Evolutionary conservation across 2,888 invertebrate species (phyloP), one percentile per base, ranked within the genome.

Genomic region (Acrocera orbiculus): DNA sequence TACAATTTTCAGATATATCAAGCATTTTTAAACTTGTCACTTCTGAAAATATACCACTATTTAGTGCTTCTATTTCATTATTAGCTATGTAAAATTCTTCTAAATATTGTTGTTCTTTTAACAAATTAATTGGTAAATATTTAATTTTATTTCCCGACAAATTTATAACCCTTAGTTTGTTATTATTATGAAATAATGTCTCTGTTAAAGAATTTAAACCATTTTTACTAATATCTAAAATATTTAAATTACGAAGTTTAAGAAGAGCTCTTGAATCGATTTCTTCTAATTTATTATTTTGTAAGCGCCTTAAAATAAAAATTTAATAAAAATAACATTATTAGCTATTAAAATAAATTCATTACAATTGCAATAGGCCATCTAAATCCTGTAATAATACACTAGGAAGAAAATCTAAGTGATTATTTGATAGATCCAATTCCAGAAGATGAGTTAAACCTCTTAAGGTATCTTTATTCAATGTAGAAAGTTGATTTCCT

Each of bases 401-500:
- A 14, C 64, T 59, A 0, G 74, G 72, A 20, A 79, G 47, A 47
- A 65, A 66, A 37, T 71, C 69, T 17, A 80, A 58, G 27, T 65
- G 63, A 51, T 80, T 80, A 44, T 70, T 67, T 16, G 76, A 77
- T 10, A 80, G 52, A 53, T 79, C 72, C 35, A 73, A 47, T 44
- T 71, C 67, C 44, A 63, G 63, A 10, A 77, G 52, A 39, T 68
- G 61, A 2, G 63, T 63, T 42, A 78, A 50, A 9, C 67, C 66
- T 13, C 63, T 61, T 46, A 77, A 76, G 0, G 70, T 65, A 41
- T 71, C 68, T 47, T 71, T 70, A 51, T 76, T 69, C 10, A 77
- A 48, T 0, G 75, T 70, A 14, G 66, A 65, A 24, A 77, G 51
- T n/a, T 59, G 58, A 47, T 78, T 78, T n/a, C 70, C 64, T 1